phyloP scores from a whole-genome alignment of 2,888 invertebrate species.

The Machimus atricapillus region DNA sequence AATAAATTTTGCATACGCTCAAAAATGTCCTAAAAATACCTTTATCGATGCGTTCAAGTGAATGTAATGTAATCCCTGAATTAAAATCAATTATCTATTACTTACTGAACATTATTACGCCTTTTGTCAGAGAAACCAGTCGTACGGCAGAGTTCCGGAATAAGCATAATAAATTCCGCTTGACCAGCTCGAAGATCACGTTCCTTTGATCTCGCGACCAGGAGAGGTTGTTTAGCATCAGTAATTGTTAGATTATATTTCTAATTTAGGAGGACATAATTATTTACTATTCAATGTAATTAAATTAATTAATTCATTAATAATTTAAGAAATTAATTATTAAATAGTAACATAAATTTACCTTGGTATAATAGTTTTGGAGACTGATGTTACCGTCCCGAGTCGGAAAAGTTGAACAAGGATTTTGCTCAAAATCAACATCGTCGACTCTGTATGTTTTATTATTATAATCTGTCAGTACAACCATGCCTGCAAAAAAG shows the following conservation, averaged over 20 bases:
- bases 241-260: conserved; percentile 73
- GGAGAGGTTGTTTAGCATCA: conserved; percentile 76
- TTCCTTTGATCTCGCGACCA: conserved; percentile 74
- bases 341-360: conserved; percentile 50
- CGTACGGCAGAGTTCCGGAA: conserved; percentile 85
- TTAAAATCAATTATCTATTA: conserved; percentile 57
- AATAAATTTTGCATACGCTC: too few species aligned
- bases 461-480: conserved; percentile 81
- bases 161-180: conserved; percentile 72
- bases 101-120: conserved; percentile 69
- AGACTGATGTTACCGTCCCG: conserved; percentile 68
- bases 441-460: conserved; percentile 71
- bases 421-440: conserved; percentile 70
- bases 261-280: too few species aligned
- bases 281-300: too few species aligned
- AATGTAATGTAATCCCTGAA: too few species aligned
- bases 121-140: conserved; percentile 81
- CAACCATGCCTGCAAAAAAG: conserved; percentile 58
- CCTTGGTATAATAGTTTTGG: conserved; percentile 70
- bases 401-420: conserved; percentile 68
- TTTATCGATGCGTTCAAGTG: too few species aligned
- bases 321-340: not conserved
- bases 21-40: too few species aligned
- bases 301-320: not conserved
- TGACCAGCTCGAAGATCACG: conserved; percentile 77